Base-by-base conservation (phyloP, 2,888 invertebrate species). In the Phyllotreta cruciferae region DNA sequence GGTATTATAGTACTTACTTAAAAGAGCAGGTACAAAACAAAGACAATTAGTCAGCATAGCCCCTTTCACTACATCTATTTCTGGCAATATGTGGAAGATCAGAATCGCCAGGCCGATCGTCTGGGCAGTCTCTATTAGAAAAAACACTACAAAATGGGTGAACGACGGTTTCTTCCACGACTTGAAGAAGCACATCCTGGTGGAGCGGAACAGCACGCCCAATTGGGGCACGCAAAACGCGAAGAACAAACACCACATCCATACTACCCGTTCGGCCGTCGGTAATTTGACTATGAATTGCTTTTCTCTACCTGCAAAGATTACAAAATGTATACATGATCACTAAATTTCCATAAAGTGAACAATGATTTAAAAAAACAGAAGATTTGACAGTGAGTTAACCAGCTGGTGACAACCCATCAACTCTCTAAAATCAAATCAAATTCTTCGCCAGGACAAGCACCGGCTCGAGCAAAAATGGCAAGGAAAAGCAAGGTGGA, bases 31-130 rank as follows among this genome's bases (percentile, higher is more conserved):
- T 44, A 97, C 85, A 72, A 98, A 90, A 79, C 96, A 97, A 58
- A 98, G 87, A 75, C 96, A 96, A 80, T 96, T 97, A 34, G 96
- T 96, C 70, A 98, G 83, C 94, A 97, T 96, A 39, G 96, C 94
- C 44, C 96, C 97, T 80, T 95, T 94, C 60, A 97, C 91, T 4
- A 95, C 94, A 81, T 98, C 96, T 71, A 98, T 81, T 77, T 94
- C 91, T 0, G 98, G 98, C 54, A 98, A 84, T 50, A 98, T 89
- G 66, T 90, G 88, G 80, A 96, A 94, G 75, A 95, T 90, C 70
- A 98, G 85, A 42, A 97, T 80, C 0, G 91, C 93, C 70, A 96
- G 82, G 36, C 98, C 98, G 62, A 94, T 83, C 0, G 94, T 91
- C 78, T 96, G 95, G 54, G 94, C 84, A 2, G 94, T 91, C 83